Percentiles rank a stretch among this genome's conserved stretches.
phyloP scores from a whole-genome alignment of 2,113 vertebrate species.

The Percopsis transmontana region DNA sequence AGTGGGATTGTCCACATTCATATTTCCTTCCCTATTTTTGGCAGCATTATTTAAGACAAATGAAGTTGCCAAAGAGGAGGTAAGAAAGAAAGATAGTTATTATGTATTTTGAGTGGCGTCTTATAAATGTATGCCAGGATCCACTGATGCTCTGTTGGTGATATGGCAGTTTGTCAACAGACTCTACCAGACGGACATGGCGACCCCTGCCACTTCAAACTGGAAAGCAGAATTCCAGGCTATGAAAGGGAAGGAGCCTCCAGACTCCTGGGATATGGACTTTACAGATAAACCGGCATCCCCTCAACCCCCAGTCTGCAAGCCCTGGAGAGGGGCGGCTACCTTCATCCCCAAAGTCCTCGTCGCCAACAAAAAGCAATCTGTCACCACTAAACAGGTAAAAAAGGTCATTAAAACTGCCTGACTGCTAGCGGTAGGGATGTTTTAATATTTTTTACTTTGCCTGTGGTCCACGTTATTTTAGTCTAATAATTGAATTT shows the following conservation, averaged over 20 bases:
- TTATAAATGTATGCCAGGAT: neutral
- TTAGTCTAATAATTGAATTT: no score
- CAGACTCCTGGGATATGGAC: constrained; percentile 86
- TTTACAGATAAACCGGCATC: constrained; percentile 44
- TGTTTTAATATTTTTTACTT: no score
- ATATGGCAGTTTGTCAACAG: constrained; percentile 86
- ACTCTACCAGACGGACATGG: constrained; percentile 75
- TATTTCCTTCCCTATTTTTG: constrained; percentile 49
- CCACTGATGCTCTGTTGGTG: constrained; percentile 31
- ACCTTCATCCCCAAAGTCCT: constrained; percentile 79
- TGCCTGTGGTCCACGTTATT: neutral
- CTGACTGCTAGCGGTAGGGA: neutral
- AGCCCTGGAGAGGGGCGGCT: constrained; percentile 81
- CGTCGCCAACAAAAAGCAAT: constrained; percentile 33
- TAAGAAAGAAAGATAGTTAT: constrained; percentile 55
- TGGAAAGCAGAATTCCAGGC: constrained; percentile 80
- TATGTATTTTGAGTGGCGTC: neutral
- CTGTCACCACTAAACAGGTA: constrained; percentile 62
- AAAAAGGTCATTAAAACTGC: constrained; percentile 17
- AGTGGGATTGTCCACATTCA: no score
- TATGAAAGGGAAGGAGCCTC: constrained; percentile 78
- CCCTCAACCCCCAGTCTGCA: constrained; percentile 55
- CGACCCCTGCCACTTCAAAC: constrained; percentile 57
- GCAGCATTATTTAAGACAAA: constrained; percentile 66
- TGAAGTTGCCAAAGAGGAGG: constrained; percentile 85